Conservation (phyloP, 2,888 invertebrate species). For the Acrocyrtus sp. region DNA sequence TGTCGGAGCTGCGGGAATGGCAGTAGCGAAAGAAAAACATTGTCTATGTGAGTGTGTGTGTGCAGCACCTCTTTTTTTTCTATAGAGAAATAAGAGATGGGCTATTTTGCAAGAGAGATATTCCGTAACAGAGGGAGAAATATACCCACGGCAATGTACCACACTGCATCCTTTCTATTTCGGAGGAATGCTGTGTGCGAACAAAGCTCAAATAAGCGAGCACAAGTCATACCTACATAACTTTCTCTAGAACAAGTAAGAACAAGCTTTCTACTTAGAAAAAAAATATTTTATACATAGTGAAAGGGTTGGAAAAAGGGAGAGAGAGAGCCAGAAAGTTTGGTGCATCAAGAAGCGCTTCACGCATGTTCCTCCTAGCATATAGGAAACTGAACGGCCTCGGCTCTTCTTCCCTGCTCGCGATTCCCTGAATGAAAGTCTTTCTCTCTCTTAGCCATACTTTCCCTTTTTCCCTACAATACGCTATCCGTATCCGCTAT, state of each 20-base stretch:
- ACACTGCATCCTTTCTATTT: background rate
- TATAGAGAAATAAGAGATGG: no score
- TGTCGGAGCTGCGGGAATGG: background rate
- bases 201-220: constrained; percentile 61
- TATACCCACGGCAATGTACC: no score
- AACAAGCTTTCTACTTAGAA: no score
- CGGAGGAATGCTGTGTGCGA: constrained; percentile 59
- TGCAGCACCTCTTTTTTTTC: no score
- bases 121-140: no score
- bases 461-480: background rate
- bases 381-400: constrained; percentile 51
- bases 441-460: background rate
- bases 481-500: no score
- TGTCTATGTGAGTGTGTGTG: no score
- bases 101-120: no score
- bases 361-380: constrained; percentile 61
- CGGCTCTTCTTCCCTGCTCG: constrained; percentile 46
- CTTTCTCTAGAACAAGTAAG: constrained; percentile 28
- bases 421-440: constrained; percentile 58
- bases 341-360: constrained; percentile 58
- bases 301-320: constrained; percentile 14
- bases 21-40: background rate
- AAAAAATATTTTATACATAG: no score
- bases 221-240: constrained; percentile 48
- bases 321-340: constrained; percentile 35